Conservation (phyloP, 1,140 invertebrate genomes). For the Chironomus striatipennis region DNA sequence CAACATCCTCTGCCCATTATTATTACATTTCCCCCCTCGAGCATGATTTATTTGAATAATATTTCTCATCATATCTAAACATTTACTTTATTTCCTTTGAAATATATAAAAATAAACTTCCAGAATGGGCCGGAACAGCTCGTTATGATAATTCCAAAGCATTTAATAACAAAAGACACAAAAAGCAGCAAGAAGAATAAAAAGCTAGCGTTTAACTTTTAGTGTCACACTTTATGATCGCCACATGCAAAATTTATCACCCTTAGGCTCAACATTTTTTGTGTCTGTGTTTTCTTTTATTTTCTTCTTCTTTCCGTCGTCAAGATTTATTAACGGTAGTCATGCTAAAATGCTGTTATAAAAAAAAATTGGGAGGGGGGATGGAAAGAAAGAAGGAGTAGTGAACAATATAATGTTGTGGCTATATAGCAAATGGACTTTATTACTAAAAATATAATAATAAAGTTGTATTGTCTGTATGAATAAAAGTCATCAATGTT, state of each 20-base stretch:
- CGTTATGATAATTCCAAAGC: background rate
- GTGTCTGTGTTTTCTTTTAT: no score
- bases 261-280: background rate
- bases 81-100: background rate
- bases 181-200: background rate
- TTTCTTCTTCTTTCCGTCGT: no score
- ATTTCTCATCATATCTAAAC: background rate
- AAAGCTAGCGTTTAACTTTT: background rate
- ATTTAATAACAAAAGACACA: background rate
- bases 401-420: no score
- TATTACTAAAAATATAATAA: no score
- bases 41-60: background rate
- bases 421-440: no score
- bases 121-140: background rate
- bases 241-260: slow-evolving; percentile 1
- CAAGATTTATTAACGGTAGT: no score
- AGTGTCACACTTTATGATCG: slow-evolving; percentile 12
- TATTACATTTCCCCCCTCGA: background rate
- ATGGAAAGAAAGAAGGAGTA: no score
- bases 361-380: no score
- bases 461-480: no score
- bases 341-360: no score
- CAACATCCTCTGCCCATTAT: background rate
- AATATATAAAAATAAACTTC: background rate
- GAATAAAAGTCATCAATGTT: no score